Base-by-base conservation (phyloP, 1,140 invertebrate species). In the Drosophila tristis region DNA sequence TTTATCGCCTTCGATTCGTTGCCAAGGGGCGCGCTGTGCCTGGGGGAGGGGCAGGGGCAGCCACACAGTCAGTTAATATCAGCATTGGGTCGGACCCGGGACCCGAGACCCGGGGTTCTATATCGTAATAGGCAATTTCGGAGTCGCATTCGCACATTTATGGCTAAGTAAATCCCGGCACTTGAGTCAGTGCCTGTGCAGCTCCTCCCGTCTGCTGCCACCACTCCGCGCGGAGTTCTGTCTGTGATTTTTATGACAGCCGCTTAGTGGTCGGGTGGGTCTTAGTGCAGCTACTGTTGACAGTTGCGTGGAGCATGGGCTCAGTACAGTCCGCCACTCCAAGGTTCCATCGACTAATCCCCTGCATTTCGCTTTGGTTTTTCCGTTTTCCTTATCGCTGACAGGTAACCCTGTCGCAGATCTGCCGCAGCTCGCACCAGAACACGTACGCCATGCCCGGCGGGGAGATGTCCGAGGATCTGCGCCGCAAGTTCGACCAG, bases 341-440 rank as follows among this genome's bases (percentile, higher is more conserved):
- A 62, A 73, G 53, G 55, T 57, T 61, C 47, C 11, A 15, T 20
- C 39, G 59, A 26, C 45, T 70, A 62, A 57, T 65, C 61, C 64
- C 55, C 7, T 15, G 42, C 48, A 56, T 35, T 58, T 29, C 42
- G 51, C 44, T 56, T 11, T 25, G 26, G 16, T 47, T n/a, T 63
- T 67, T 58, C 13, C 11, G 6, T 31, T 49, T 13, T 43, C 4
- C 53, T 56, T 26, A 1, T 6, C 20, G 0, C 15, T 92, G 94
- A 8, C 94, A 96, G 96, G 93, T 95, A 70, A 95, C 95, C n/a
- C 91, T 97, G 47, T 94, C 96, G 51, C 96, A 96, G 76, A 94
- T 97, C 49, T 96, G 95, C 82, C 94, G 95, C 53, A 94, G 94
- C n/a, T 94, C 95, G 26, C 94, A 93, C 68, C 93, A 93, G 63